Evolutionary conservation across 2,888 invertebrate genomes (phyloP).

Genomic region (Bellardia pandia): DNA sequence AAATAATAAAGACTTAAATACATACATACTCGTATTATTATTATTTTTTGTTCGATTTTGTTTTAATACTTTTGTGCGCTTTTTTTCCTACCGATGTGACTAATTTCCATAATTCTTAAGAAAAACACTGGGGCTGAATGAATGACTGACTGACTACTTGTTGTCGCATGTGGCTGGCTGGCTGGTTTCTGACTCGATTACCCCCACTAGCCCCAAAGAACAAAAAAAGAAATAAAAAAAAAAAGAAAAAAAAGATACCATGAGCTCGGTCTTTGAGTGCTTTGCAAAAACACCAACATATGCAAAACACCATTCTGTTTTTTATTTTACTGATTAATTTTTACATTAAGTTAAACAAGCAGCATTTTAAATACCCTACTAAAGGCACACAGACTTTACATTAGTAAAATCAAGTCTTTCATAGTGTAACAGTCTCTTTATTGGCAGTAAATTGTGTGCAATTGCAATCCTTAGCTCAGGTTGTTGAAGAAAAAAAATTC

Average conservation of each 20-base stretch:
- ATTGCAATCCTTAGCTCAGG: slow-evolving; percentile 21
- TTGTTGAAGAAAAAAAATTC: not conserved
- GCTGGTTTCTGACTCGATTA: slow-evolving; percentile 53
- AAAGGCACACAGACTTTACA: not conserved
- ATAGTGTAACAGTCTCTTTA: too few relatives aligned
- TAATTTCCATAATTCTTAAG: slow-evolving; percentile 81
- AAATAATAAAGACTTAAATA: slow-evolving; percentile 20
- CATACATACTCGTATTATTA: slow-evolving; percentile 12
- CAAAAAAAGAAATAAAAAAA: slow-evolving; percentile 8
- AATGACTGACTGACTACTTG: slow-evolving; percentile 45
- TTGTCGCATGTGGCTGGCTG: slow-evolving; percentile 43
- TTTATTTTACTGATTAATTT: slow-evolving; percentile 12
- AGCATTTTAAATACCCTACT: slow-evolving; percentile 48
- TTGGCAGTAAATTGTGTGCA: too few relatives aligned
- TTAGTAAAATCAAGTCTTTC: too few relatives aligned
- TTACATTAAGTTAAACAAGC: slow-evolving; percentile 8
- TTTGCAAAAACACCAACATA: slow-evolving; percentile 30
- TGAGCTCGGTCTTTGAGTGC: slow-evolving; percentile 22
- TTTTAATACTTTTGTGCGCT: slow-evolving; percentile 15
- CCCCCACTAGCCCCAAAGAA: slow-evolving; percentile 55
- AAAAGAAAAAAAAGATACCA: slow-evolving; percentile 8
- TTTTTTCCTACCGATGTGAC: slow-evolving; percentile 73
- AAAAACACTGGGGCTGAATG: slow-evolving; percentile 74
- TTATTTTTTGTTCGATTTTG: not conserved
- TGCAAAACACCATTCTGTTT: slow-evolving; percentile 26